These are phyloP conservation scores for Conopomorpha cramerella DNA, from an alignment of 1,140 invertebrate genomes.

Conservation along the genomic window DNA sequence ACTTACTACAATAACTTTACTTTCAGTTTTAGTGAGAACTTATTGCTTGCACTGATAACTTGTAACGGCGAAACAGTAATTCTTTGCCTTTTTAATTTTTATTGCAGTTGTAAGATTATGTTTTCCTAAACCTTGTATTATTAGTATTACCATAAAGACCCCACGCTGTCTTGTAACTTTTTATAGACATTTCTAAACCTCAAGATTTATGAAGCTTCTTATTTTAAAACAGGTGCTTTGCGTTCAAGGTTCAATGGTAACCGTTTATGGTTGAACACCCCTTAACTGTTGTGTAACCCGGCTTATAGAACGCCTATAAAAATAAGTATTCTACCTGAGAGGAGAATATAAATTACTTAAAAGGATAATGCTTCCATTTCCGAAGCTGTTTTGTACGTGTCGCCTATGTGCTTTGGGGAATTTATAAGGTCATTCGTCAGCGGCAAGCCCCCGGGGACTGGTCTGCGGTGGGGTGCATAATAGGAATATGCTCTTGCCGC, in stretches of 20 bases:
- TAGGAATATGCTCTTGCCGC: conserved; percentile 20
- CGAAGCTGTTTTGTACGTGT: conserved; percentile 49
- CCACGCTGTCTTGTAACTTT: no score
- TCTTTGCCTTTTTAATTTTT: no score
- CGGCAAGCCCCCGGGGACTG: conserved; percentile 36
- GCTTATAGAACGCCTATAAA: conserved; percentile 50
- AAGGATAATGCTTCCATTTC: conserved; percentile 54
- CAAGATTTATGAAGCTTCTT: conserved; percentile 25
- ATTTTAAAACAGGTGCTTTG: conserved; percentile 21
- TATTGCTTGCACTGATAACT: no score
- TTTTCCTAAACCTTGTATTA: no score
- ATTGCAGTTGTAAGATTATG: no score
- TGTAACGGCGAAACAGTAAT: no score
- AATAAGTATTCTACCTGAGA: conserved; percentile 45
- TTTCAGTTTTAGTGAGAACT: no score
- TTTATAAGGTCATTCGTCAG: conserved; percentile 54
- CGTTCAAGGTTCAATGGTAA: conserved; percentile 27
- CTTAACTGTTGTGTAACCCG: conserved; percentile 33
- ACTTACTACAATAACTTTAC: no score
- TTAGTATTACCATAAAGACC: no score
- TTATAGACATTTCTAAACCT: no score
- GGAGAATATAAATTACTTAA: conserved; percentile 57
- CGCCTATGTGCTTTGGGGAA: conserved; percentile 44
- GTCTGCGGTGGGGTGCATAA: conserved; percentile 51
- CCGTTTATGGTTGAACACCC: conserved; percentile 32